Conservation (phyloP, 2,888 invertebrate genomes). For the Cephus spinipes region DNA sequence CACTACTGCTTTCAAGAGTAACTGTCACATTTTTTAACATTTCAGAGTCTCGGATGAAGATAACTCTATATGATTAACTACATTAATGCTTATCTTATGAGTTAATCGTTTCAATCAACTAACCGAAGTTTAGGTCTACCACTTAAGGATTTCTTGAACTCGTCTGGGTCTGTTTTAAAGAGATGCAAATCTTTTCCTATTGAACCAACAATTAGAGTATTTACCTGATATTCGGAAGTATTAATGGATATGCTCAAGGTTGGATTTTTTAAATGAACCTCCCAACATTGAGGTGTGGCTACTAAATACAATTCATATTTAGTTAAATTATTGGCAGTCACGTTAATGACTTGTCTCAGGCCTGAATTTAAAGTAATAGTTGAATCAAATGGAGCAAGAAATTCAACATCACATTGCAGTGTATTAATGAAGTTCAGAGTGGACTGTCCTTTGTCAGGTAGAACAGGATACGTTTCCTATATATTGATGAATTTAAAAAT, state of each 20-base stretch:
- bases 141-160: constrained; percentile 72
- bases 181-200: constrained; percentile 66
- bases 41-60: constrained; percentile 56
- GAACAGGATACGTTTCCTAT: constrained; percentile 65
- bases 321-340: constrained; percentile 55
- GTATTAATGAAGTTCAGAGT: constrained; percentile 75
- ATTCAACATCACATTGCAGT: constrained; percentile 70
- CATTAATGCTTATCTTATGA: not conserved
- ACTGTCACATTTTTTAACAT: constrained; percentile 59
- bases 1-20: constrained; percentile 49
- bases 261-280: constrained; percentile 49
- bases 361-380: constrained; percentile 45
- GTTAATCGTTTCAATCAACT: constrained; percentile 18
- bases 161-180: constrained; percentile 71
- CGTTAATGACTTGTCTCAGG: constrained; percentile 56
- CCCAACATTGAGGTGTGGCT: constrained; percentile 58
- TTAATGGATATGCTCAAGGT: constrained; percentile 44
- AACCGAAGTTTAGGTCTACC: constrained; percentile 76
- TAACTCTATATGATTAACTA: constrained; percentile 51
- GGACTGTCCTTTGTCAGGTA: constrained; percentile 62
- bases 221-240: constrained; percentile 59
- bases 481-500: not conserved
- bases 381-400: constrained; percentile 40
- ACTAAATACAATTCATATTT: constrained; percentile 55
- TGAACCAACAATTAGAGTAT: constrained; percentile 65